Base-by-base conservation (phyloP, 2,888 invertebrate genomes). In the Cyaniris semiargus region DNA sequence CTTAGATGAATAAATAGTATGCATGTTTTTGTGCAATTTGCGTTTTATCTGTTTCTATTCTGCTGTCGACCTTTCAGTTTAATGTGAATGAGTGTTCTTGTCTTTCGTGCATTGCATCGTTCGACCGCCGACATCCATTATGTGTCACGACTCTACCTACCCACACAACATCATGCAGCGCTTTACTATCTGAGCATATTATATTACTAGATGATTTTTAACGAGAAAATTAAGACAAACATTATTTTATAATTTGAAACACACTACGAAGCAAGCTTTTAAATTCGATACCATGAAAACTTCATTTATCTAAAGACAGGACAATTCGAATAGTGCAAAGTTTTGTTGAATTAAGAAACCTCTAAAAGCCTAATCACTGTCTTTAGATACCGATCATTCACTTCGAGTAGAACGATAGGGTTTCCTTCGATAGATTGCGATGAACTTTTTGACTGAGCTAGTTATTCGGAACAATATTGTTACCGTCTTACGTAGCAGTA, bases 1-100 rank as follows among this genome's bases (percentile, higher is more conserved):
- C 93, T 93, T 93, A 94, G 94, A 92, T 89, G 90, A 91, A 90
- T 92, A 85, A 83, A 85, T 84, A 90, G 89, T 84, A 84, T 92
- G 93, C 94, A 94, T 93, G 93, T 83, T 83, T 85, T 86, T 83
- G 85, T 86, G 86, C 84, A 86, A 85, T 84, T 81, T 84, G 82
- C 86, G 85, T 87, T 84, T 84, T 81, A 79, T 82, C 78, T 80
- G 56, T 85, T 85, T 87, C 84, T 87, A 85, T 86, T 79, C 85
- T 88, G 86, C 86, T 88, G 86, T 86, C 84, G 84, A 86, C 84
- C 85, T 82, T 84, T 84, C 84, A 81, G 71, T 77, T 77, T 77
- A 53, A 38, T 77, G 72, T 77, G 74, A 27, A 85, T 81, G 82
- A 83, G 84, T 81, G 82, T 83, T 86, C 82, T 84, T 83, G 83